Conservation (phyloP, 2,888 invertebrate genomes). For the Bugulina stolonifera region DNA sequence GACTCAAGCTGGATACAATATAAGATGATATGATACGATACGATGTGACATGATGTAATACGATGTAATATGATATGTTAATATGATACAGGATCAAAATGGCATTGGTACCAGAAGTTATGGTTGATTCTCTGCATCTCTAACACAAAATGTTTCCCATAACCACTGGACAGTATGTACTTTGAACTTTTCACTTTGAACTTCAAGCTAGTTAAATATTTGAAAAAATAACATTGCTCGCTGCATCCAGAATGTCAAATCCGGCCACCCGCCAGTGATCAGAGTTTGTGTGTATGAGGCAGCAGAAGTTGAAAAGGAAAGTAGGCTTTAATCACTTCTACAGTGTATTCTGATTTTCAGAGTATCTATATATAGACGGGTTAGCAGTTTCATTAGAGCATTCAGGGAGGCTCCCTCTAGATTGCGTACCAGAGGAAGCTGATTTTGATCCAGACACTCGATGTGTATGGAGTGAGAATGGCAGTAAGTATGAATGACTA, state of each 20-base stretch:
- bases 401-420: background rate
- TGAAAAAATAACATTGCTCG: no score
- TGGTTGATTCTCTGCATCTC: no score
- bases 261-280: no score
- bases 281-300: no score
- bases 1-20: background rate
- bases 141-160: no score
- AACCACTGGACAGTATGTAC: no score
- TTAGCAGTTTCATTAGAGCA: background rate
- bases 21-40: background rate
- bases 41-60: background rate
- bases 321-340: background rate
- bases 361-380: background rate
- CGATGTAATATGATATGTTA: background rate
- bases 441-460: background rate
- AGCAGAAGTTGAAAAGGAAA: no score
- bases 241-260: no score
- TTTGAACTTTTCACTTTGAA: no score
- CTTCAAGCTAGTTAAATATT: background rate
- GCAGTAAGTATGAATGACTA: no score
- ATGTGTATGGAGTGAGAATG: background rate
- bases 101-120: no score
- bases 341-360: background rate
- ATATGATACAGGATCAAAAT: no score
- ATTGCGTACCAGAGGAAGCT: background rate